These are phyloP conservation scores for Acanthococcus lagerstroemiae DNA, from an alignment of 2,888 invertebrate species.

Conservation along the genomic window DNA sequence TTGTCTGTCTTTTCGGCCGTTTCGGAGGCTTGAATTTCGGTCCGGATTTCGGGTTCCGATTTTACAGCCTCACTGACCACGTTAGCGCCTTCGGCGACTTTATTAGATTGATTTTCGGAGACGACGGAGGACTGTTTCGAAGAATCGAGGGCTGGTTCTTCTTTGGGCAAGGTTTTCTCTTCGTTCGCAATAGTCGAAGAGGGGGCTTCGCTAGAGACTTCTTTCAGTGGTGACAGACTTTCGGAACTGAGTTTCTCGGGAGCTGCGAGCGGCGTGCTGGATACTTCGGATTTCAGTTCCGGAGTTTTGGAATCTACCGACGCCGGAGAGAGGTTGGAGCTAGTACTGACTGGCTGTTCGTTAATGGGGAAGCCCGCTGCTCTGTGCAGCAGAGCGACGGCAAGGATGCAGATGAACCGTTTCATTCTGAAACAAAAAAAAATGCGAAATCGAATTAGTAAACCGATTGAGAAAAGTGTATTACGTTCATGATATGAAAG, in stretches of 20 bases:
- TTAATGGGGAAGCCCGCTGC: conserved; percentile 7
- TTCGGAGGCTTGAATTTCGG: not conserved
- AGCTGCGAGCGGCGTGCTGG: conserved; percentile 5
- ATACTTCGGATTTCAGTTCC: not conserved
- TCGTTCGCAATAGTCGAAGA: not conserved
- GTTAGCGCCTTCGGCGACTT: not conserved
- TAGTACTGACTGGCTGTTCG: not conserved
- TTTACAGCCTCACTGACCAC: not conserved
- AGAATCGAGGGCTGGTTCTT: not conserved
- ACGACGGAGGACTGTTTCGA: conserved; percentile 14
- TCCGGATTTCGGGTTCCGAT: not conserved
- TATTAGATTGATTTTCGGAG: not conserved
- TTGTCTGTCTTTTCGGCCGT: conserved; percentile 4
- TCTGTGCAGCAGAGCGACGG: conserved; percentile 10
- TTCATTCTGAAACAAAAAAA: conserved; percentile 17
- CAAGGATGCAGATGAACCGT: conserved; percentile 1
- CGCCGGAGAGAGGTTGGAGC: not conserved
- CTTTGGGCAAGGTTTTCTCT: not conserved
- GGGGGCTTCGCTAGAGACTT: not conserved
- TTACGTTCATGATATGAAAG: too few species aligned
- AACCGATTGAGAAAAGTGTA: too few species aligned
- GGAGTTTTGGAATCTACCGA: not conserved
- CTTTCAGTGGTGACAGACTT: not conserved
- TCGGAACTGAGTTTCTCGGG: conserved; percentile 4
- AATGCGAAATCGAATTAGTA: not conserved